Conservation (phyloP, 2,888 invertebrate genomes). For the Acleris sparsana region DNA sequence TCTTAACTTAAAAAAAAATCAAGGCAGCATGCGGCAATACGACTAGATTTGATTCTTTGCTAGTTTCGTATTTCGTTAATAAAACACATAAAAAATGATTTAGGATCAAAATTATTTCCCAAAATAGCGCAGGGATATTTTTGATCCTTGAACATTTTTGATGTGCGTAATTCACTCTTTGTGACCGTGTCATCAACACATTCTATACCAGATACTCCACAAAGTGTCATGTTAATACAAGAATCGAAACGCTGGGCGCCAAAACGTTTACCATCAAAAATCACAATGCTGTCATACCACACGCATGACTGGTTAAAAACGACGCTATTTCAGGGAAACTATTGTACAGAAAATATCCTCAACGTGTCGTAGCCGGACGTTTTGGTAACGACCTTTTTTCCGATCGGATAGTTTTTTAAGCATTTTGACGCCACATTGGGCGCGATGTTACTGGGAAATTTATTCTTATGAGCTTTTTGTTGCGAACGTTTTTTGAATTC, state of each 20-base stretch:
- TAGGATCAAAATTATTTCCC: too few species aligned
- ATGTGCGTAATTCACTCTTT: too few species aligned
- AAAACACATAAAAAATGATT: too few species aligned
- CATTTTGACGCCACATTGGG: slow-evolving; percentile 34
- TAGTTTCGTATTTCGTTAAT: too few species aligned
- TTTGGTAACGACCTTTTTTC: slow-evolving; percentile 37
- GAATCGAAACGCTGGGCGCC: slow-evolving; percentile 1
- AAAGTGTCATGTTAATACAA: too few species aligned
- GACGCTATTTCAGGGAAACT: slow-evolving; percentile 3
- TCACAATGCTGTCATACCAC: slow-evolving; percentile 17
- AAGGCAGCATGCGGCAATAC: too few species aligned
- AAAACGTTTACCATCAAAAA: slow-evolving; percentile 24
- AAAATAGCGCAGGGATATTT: too few species aligned
- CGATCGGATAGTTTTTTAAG: slow-evolving; percentile 39
- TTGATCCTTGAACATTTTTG: too few species aligned
- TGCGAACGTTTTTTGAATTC: slow-evolving; percentile 3
- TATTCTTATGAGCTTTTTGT: slow-evolving; percentile 36
- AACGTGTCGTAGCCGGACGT: slow-evolving; percentile 18
- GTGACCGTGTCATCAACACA: too few species aligned
- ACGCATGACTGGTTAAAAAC: slow-evolving; percentile 14
- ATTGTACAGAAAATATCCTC: slow-evolving; percentile 16
- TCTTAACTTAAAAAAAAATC: too few species aligned
- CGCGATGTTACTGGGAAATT: slow-evolving; percentile 24
- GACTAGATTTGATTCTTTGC: too few species aligned
- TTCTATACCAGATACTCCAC: too few species aligned